phyloP scores from a whole-genome alignment of 2,888 invertebrate genomes.

The Drosophila paramelanica region DNA sequence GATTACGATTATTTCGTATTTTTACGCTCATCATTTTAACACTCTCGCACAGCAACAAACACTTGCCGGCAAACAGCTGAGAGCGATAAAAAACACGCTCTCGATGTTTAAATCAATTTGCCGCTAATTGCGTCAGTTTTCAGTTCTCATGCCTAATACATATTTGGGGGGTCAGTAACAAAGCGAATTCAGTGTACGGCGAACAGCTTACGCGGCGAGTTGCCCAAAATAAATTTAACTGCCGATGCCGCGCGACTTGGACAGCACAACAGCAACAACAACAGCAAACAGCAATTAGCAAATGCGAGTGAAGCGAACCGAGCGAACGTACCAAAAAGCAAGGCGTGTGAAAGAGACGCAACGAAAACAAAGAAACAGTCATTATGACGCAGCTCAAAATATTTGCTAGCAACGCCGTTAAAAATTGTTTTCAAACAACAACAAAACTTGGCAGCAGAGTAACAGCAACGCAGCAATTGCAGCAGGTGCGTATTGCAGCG shows the following conservation, averaged over 20 bases:
- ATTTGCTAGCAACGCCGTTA: constrained; percentile 5
- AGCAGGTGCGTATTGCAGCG: constrained; percentile 26
- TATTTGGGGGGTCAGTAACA: constrained; percentile 8
- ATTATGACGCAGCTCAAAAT: constrained; percentile 41
- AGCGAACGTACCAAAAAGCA: background rate
- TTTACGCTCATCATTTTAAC: background rate
- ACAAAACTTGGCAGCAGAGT: constrained; percentile 10
- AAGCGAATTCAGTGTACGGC: constrained; percentile 44
- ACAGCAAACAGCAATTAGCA: background rate
- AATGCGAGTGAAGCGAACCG: background rate
- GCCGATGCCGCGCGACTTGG: background rate
- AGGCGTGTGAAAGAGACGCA: constrained; percentile 14
- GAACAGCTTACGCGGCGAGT: constrained; percentile 15
- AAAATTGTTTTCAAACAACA: constrained; percentile 30
- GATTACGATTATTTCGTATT: background rate
- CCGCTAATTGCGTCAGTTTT: background rate
- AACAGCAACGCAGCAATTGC: constrained; percentile 25
- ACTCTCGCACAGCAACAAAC: background rate
- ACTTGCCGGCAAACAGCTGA: background rate
- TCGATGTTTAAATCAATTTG: background rate
- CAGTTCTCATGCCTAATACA: background rate
- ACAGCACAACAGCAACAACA: background rate
- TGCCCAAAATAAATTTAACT: background rate
- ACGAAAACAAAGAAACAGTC: constrained; percentile 14
- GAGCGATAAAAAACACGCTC: background rate